Evolutionary conservation across 2,113 vertebrate genomes (phyloP).

Genomic region (Aptenodytes forsteri): DNA sequence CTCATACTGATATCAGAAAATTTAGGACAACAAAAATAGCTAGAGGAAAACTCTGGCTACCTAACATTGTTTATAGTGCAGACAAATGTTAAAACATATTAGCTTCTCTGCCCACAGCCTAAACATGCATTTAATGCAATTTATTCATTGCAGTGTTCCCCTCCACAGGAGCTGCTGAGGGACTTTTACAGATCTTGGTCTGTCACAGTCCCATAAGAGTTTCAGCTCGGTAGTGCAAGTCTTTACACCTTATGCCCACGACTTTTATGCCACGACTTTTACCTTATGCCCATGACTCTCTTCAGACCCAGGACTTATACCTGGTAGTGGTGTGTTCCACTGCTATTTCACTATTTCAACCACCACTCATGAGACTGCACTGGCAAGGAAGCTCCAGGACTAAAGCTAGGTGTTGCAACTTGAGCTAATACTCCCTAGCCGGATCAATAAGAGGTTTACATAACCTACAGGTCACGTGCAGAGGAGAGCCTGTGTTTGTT

Average conservation of each 20-base stretch:
- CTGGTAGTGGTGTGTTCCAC: neutral
- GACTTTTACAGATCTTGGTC: neutral
- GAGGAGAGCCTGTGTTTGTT: neutral
- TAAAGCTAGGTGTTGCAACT: neutral
- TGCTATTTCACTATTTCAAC: neutral
- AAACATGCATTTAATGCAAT: neutral
- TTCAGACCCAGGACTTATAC: neutral
- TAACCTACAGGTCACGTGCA: neutral
- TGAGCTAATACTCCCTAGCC: neutral
- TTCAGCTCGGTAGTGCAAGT: neutral
- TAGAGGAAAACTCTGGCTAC: neutral
- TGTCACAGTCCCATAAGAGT: neutral
- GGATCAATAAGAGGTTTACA: neutral
- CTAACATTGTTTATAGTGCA: neutral
- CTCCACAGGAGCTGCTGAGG: neutral
- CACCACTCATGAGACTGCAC: neutral
- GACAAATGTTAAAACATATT: neutral
- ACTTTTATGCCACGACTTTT: neutral
- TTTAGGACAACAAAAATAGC: neutral
- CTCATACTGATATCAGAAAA: neutral
- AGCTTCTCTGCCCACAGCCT: neutral
- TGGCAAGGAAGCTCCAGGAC: neutral
- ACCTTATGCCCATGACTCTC: neutral
- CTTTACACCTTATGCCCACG: neutral
- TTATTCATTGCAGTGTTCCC: neutral